A percentile compares a stretch with the other conserved stretches of the same genome.
Conservation (phyloP, 2,888 invertebrate species). For the Apotomis capreana region DNA sequence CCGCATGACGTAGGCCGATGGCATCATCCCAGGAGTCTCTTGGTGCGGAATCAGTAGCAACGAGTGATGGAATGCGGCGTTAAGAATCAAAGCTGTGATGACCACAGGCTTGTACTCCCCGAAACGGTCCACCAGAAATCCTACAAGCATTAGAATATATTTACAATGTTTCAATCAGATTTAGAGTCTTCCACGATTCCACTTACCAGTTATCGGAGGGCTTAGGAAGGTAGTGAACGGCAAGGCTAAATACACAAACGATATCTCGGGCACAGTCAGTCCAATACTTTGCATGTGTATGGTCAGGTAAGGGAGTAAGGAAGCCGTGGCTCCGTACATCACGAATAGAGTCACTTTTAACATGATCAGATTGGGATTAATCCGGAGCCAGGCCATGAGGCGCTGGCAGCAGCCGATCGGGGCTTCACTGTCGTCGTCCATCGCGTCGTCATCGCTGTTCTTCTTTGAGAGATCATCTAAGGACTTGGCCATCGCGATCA, state of each 20-base stretch:
- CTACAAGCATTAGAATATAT: slow-evolving; percentile 69
- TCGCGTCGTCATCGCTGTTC: slow-evolving; percentile 75
- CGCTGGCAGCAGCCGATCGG: slow-evolving; percentile 71
- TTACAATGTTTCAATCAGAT: neutral
- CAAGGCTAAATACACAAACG: slow-evolving; percentile 92
- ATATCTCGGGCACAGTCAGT: slow-evolving; percentile 92
- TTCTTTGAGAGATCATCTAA: slow-evolving; percentile 68
- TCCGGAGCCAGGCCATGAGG: slow-evolving; percentile 78
- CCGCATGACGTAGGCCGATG: slow-evolving; percentile 89
- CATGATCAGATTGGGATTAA: slow-evolving; percentile 91
- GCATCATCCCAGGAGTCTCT: slow-evolving; percentile 89
- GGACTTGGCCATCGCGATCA: slow-evolving; percentile 72
- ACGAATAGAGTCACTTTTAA: slow-evolving; percentile 92
- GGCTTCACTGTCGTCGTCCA: slow-evolving; percentile 75
- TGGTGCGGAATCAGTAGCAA: slow-evolving; percentile 91
- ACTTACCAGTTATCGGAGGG: slow-evolving; percentile 91
- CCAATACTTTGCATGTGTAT: slow-evolving; percentile 96
- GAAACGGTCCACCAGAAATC: slow-evolving; percentile 93
- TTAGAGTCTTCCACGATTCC: slow-evolving; percentile 15
- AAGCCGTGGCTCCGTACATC: slow-evolving; percentile 93
- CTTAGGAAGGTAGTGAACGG: slow-evolving; percentile 94
- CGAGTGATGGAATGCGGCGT: slow-evolving; percentile 91
- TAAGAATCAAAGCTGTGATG: slow-evolving; percentile 89
- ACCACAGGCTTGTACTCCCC: slow-evolving; percentile 93
- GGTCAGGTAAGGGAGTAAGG: slow-evolving; percentile 92